phyloP scores from a whole-genome alignment of 2,113 vertebrate genomes.

The Ophiodon elongatus region DNA sequence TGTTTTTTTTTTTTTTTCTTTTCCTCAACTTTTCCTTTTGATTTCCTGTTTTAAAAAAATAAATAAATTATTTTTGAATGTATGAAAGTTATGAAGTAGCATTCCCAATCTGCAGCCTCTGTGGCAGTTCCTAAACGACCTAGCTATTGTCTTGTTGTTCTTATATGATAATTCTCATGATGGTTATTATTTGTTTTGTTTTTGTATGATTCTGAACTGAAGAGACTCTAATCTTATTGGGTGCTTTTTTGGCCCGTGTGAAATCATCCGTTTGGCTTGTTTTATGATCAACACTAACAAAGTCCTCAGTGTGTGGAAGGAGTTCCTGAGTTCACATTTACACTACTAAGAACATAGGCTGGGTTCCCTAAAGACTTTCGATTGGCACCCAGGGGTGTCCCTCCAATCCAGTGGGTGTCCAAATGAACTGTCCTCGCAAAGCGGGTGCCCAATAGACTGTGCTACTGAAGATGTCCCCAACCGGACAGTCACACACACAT shows the following conservation, averaged over 20 bases:
- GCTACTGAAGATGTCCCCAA: slow-evolving; percentile 47
- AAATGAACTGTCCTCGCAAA: slow-evolving; percentile 48
- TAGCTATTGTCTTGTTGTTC: slow-evolving; percentile 81
- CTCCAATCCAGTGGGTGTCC: slow-evolving; percentile 35
- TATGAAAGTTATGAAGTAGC: slow-evolving; percentile 84
- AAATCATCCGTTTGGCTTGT: slow-evolving; percentile 66
- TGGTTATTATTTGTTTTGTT: slow-evolving; percentile 80
- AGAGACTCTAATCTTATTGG: slow-evolving; percentile 72
- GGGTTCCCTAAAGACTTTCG: slow-evolving; percentile 60
- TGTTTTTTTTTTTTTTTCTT: slow-evolving; percentile 31
- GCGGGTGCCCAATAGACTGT: slow-evolving; percentile 56
- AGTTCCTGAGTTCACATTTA: slow-evolving; percentile 37
- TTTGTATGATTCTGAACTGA: slow-evolving; percentile 83
- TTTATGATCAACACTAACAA: slow-evolving; percentile 65
- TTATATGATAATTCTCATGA: slow-evolving; percentile 67
- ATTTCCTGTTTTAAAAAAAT: slow-evolving; percentile 47
- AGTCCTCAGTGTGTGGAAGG: slow-evolving; percentile 54
- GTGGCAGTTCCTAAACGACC: slow-evolving; percentile 72
- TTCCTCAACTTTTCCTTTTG: slow-evolving; percentile 44
- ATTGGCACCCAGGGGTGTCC: slow-evolving; percentile 37
- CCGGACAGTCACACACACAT: slow-evolving; percentile 33
- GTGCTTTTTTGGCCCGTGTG: slow-evolving; percentile 69
- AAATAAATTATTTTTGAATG: slow-evolving; percentile 72
- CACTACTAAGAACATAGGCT: slow-evolving; percentile 54
- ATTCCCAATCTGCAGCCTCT: slow-evolving; percentile 77